These are phyloP conservation scores for Henricia sp. DNA, from an alignment of 53 echinoderm and acorn worm species.

Conservation along the genomic window DNA sequence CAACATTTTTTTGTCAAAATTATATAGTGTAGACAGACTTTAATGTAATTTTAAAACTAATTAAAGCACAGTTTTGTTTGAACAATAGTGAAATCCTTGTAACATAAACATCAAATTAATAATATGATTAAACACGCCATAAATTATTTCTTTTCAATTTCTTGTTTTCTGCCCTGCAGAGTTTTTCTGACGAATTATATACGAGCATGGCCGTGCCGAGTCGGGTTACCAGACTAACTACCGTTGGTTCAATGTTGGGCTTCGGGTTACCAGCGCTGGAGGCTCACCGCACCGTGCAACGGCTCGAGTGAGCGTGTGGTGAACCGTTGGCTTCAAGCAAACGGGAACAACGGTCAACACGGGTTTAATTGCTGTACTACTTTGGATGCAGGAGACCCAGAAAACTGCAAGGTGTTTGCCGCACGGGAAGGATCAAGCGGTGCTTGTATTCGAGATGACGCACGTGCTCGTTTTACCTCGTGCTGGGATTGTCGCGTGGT, in stretches of 20 bases:
- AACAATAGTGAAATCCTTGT: background rate
- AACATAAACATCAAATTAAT: constrained; percentile 2
- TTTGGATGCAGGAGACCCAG: background rate
- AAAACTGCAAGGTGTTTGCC: background rate
- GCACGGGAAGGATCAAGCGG: too few relatives aligned
- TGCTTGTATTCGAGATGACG: background rate
- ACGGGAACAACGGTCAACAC: constrained; percentile 27
- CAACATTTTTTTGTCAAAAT: too few relatives aligned
- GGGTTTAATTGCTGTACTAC: constrained; percentile 37
- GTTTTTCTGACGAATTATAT: constrained; percentile 9
- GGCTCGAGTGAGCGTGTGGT: background rate
- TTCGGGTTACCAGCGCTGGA: constrained; percentile 41
- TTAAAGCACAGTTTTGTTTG: too few relatives aligned
- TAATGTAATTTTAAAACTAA: too few relatives aligned
- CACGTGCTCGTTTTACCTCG: background rate
- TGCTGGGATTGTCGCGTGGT: background rate
- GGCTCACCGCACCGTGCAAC: constrained; percentile 41
- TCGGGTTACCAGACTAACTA: constrained; percentile 59
- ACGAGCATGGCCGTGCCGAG: constrained; percentile 30
- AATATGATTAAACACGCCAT: constrained; percentile 14
- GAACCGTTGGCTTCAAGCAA: constrained; percentile 25
- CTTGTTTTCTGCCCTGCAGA: constrained; percentile 19
- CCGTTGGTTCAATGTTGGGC: constrained; percentile 55
- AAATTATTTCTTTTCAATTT: constrained; percentile 9
- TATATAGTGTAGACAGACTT: too few relatives aligned